Percentiles rank a stretch among this genome's conserved stretches.
Evolutionary conservation across 2,888 invertebrate genomes (phyloP).

Genomic region (Vandiemenella viatica): DNA sequence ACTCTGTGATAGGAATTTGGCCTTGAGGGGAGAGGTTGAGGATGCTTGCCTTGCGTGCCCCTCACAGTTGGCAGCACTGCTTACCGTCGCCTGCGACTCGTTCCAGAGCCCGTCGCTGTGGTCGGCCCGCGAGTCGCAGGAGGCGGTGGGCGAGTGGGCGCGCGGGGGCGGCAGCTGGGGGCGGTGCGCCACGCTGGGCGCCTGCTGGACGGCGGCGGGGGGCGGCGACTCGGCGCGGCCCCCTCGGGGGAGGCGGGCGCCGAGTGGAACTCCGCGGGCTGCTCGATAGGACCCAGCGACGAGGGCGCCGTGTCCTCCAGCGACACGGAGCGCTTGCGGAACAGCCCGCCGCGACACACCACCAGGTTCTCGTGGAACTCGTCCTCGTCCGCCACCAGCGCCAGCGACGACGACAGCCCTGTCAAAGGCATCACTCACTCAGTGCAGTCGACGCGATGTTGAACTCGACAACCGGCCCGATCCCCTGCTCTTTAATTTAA

Average conservation of each 20-base stretch:
- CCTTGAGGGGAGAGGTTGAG: no score
- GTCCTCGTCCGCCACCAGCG: conserved; percentile 30
- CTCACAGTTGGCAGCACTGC: no score
- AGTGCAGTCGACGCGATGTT: no score
- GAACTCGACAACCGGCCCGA: no score
- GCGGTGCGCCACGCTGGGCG: no score
- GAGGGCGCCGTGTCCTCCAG: conserved; percentile 16
- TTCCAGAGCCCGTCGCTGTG: conserved; percentile 82
- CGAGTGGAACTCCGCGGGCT: neutral
- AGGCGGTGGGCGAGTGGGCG: conserved; percentile 51
- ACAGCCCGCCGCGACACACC: conserved; percentile 57
- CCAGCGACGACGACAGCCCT: no score
- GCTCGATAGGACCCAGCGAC: conserved; percentile 12
- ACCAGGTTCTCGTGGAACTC: conserved; percentile 71
- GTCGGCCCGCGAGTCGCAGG: conserved; percentile 68
- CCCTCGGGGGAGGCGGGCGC: neutral
- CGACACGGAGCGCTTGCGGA: conserved; percentile 27
- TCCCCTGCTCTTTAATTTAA: no score
- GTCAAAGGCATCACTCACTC: no score
- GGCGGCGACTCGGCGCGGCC: neutral
- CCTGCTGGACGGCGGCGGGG: neutral
- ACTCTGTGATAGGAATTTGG: no score
- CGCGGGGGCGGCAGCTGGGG: neutral
- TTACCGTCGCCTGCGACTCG: conserved; percentile 71
- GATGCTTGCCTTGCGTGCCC: no score